Conservation (phyloP, 2,113 vertebrate genomes). For the Amblyornis subalaris region DNA sequence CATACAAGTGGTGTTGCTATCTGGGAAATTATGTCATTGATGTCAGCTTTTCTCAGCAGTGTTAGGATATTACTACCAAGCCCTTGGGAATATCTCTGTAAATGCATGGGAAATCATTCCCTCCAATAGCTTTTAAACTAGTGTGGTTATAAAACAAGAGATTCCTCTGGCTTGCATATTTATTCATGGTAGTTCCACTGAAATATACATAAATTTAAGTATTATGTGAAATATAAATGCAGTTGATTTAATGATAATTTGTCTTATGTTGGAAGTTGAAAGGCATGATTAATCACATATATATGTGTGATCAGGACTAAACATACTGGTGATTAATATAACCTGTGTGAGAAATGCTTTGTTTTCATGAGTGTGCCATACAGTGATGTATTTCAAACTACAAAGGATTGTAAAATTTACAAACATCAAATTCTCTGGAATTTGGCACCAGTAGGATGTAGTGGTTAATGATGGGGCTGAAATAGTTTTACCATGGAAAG, state of each 20-base stretch:
- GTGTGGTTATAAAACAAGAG: not conserved
- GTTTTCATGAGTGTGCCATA: not conserved
- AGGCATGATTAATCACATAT: not conserved
- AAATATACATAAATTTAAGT: not conserved
- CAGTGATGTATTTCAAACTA: not conserved
- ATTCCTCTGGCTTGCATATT: not conserved
- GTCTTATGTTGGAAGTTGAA: not conserved
- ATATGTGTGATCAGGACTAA: not conserved
- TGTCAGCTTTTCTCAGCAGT: not conserved
- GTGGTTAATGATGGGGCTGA: not conserved
- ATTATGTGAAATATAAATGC: not conserved
- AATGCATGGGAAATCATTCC: not conserved
- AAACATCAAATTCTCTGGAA: not conserved
- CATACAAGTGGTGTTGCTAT: not conserved
- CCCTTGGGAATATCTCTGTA: not conserved
- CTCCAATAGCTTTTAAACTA: not conserved
- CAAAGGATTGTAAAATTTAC: not conserved
- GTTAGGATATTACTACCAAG: not conserved
- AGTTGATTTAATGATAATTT: not conserved
- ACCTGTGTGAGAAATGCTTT: not conserved
- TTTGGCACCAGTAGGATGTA: not conserved
- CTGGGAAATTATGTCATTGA: not conserved
- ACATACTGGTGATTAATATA: not conserved
- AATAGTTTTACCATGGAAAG: not conserved
- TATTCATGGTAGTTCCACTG: not conserved